Percentiles rank a stretch among this genome's conserved stretches.
phyloP scores from a whole-genome alignment of 2,113 vertebrate genomes.

The Rhabdomys dilectus region DNA sequence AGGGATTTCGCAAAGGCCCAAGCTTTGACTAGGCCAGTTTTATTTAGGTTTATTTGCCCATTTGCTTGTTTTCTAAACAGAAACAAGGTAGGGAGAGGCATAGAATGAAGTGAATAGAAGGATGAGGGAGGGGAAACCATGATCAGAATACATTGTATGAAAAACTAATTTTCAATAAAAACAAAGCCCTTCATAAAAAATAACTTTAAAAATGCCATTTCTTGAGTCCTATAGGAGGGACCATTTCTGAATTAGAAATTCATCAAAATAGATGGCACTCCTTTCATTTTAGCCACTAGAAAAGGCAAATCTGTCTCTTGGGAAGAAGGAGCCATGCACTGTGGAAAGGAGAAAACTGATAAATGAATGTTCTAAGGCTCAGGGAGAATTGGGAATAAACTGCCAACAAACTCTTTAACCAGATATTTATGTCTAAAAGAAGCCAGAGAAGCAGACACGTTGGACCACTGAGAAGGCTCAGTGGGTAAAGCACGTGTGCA shows the following conservation, averaged over 20 bases:
- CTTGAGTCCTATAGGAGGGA: no score
- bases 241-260: not conserved
- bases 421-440: constrained; percentile 71
- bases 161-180: no score
- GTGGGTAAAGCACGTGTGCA: not conserved
- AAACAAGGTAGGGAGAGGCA: no score
- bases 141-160: no score
- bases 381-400: constrained; percentile 72
- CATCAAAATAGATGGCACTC: not conserved
- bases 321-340: not conserved
- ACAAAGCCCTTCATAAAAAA: no score
- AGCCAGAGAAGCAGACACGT: not conserved
- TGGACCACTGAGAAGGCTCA: not conserved
- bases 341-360: constrained; percentile 31
- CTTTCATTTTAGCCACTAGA: not conserved
- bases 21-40: not conserved
- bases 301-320: not conserved
- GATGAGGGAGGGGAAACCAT: no score
- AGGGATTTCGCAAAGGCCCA: not conserved
- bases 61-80: no score
- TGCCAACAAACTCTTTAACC: constrained; percentile 76
- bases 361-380: constrained; percentile 67
- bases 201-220: not conserved
- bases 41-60: not conserved
- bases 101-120: no score